phyloP scores from a whole-genome alignment of 2,113 vertebrate genomes.

The Ceyx melanurus region DNA sequence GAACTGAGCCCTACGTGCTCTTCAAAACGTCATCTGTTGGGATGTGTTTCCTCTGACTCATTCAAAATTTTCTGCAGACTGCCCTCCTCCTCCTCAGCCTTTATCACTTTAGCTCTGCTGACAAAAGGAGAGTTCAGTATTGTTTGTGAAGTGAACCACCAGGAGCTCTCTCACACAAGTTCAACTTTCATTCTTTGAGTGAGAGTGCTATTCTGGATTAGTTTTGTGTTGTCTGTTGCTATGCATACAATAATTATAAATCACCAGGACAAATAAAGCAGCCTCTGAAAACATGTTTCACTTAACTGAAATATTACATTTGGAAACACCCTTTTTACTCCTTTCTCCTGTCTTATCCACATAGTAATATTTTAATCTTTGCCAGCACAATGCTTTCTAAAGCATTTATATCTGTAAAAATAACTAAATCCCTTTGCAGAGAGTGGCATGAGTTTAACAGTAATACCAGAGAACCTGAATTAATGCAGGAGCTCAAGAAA shows the following conservation, averaged over 20 bases:
- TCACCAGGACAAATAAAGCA: background rate
- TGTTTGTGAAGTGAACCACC: accelerated
- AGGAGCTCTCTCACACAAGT: background rate
- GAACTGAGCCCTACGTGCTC: background rate
- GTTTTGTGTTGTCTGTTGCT: background rate
- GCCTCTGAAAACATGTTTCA: background rate
- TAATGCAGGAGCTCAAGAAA: background rate
- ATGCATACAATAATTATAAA: background rate
- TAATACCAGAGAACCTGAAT: background rate
- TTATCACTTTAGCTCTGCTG: background rate
- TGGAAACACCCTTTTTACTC: background rate
- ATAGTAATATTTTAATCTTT: background rate
- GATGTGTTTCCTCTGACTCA: background rate
- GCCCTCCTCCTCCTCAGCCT: background rate
- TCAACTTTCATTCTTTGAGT: background rate
- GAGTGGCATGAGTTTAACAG: background rate
- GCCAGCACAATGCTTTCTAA: background rate
- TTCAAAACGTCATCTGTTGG: background rate
- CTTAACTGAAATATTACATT: background rate
- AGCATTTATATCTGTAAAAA: background rate
- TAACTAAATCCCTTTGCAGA: background rate
- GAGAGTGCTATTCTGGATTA: background rate
- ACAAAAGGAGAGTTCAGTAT: background rate
- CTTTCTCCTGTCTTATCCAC: background rate
- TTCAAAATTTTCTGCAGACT: background rate